phyloP scores from a whole-genome alignment of 2,888 invertebrate genomes.

The Clostera curtula region DNA sequence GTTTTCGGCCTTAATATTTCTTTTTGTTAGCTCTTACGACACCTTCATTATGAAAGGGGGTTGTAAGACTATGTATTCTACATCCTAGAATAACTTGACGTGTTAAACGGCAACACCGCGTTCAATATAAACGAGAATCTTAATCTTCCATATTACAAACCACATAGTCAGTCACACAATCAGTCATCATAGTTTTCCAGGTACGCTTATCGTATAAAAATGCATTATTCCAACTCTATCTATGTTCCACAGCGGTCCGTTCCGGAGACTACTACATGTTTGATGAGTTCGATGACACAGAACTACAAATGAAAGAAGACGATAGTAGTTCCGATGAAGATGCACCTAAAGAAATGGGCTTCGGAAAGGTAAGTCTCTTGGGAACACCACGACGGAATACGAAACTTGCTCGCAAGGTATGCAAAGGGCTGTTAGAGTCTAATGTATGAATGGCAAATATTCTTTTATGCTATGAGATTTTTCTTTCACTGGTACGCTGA shows the following conservation, averaged over 20 bases:
- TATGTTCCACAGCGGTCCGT: slow-evolving; percentile 85
- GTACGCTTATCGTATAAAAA: slow-evolving; percentile 11
- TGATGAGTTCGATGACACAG: slow-evolving; percentile 92
- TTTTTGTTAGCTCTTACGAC: no score
- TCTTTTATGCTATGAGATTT: no score
- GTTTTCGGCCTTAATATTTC: no score
- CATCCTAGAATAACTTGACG: no score
- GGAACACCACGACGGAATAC: background rate
- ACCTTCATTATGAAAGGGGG: no score
- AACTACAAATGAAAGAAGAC: slow-evolving; percentile 78
- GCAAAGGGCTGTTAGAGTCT: slow-evolving; percentile 5
- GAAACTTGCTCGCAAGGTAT: background rate
- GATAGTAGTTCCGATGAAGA: slow-evolving; percentile 76
- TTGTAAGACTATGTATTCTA: no score
- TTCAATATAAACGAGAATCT: no score
- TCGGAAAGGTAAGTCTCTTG: slow-evolving; percentile 59
- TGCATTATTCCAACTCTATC: slow-evolving; percentile 5
- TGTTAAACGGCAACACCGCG: no score
- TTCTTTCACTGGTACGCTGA: no score
- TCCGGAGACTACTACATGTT: slow-evolving; percentile 99
- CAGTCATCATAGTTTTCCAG: slow-evolving; percentile 10
- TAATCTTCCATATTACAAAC: no score
- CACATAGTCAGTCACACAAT: no score
- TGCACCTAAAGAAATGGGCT: slow-evolving; percentile 66
- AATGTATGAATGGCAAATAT: slow-evolving; percentile 1